Evolutionary conservation across 2,797 vertebrate genomes (phyloP), one percentile per base, ranked within the genome.

Genomic region (Xenopus petersii): DNA sequence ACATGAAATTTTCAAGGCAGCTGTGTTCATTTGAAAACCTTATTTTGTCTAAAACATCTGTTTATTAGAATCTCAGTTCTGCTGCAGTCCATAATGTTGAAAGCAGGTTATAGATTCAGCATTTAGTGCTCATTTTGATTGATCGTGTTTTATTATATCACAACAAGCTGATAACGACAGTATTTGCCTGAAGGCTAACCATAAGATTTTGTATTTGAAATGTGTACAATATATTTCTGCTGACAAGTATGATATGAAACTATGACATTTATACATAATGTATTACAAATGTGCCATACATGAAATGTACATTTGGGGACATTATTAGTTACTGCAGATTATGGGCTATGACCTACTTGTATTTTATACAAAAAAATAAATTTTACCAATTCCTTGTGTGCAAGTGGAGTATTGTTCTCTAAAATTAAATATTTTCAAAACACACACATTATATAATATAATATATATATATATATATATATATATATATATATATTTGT

Each of bases 11-110:
- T 77, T 42, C 59, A 78, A 73, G 66, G 65, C 75, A 78, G 70
- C 75, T 78, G 75, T 78, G 59, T 70, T 78, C 75, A 78, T 78
- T 78, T 73, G 49, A 78, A 73, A 78, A 73, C 24, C 70, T 69
- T 68, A 78, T 73, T 73, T 73, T 73, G 65, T 64, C 64, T 59
- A 68, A 30, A 69, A 73, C 75, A 78, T 78, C 75, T 78, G 70
- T 64, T 73, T 78, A 78, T 68, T 73, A 78, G 70, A 77, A 68
- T 67, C 59, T 63, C 59, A 67, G 15, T 24, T 42, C 55, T 69
- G 9, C 64, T 67, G 47, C 3, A 59, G 67, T 54, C 63, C 47
- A 59, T 63, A 71, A 71, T 72, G 58, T 63, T 48, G 64, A 51
- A 67, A 71, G 33, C 58, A 77, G 75, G 75, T 72, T 77, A 77